Evolutionary conservation across 2,113 vertebrate species (phyloP).

Genomic region (Salminus brasiliensis): DNA sequence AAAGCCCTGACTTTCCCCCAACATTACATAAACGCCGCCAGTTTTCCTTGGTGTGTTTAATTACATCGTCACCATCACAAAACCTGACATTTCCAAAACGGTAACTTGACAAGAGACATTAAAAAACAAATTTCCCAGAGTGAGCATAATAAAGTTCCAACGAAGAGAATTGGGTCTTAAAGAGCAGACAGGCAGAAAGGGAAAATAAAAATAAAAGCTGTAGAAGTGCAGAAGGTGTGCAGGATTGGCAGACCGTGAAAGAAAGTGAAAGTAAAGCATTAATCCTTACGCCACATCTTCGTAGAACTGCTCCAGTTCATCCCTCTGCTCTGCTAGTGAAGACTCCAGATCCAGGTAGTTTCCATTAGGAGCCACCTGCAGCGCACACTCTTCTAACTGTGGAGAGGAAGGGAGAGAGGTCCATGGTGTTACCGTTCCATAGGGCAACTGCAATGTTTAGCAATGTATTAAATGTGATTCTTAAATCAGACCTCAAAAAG

Average conservation of each 20-base stretch:
- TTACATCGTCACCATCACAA: neutral
- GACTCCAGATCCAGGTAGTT: conserved; percentile 93
- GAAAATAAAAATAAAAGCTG: no score
- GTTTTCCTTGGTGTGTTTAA: neutral
- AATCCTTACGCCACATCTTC: conserved; percentile 87
- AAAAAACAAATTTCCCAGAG: neutral
- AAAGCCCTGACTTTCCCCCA: neutral
- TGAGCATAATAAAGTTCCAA: no score
- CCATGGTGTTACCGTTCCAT: neutral
- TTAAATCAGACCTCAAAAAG: no score
- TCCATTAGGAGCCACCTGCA: conserved; percentile 86
- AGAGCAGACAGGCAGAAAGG: neutral
- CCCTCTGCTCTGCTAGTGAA: conserved; percentile 89
- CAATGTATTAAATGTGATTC: neutral
- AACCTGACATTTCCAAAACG: neutral
- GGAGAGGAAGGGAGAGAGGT: conserved; percentile 10
- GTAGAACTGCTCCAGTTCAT: conserved; percentile 91
- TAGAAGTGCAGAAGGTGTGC: neutral
- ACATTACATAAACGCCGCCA: neutral
- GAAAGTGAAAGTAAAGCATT: neutral
- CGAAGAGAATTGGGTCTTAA: no score
- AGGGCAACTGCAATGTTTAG: neutral
- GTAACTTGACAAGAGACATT: neutral
- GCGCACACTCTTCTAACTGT: conserved; percentile 90
- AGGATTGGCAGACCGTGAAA: neutral